phyloP scores from a whole-genome alignment of 2,888 invertebrate species.

The Cerceris ruficornis region DNA sequence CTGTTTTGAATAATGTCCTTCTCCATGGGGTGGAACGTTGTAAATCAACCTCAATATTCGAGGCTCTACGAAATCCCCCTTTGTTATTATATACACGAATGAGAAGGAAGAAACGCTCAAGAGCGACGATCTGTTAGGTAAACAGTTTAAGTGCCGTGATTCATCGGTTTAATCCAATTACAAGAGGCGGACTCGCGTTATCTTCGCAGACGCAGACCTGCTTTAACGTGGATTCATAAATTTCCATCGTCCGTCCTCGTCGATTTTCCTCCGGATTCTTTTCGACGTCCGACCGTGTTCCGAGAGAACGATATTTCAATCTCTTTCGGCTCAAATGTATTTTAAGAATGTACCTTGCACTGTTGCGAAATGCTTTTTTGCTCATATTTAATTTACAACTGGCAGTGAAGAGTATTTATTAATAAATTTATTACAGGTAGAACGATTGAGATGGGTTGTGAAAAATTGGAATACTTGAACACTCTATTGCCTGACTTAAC shows the following conservation, averaged over 20 bases:
- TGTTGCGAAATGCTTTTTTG: too few species aligned
- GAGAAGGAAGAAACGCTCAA: slow-evolving; percentile 28
- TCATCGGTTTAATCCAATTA: slow-evolving; percentile 63
- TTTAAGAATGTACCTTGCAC: too few species aligned
- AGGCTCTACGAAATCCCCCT: slow-evolving; percentile 8
- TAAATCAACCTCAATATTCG: slow-evolving; percentile 24
- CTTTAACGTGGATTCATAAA: slow-evolving; percentile 51
- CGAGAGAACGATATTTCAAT: too few species aligned
- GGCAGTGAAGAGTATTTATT: too few species aligned
- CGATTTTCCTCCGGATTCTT: slow-evolving; percentile 9
- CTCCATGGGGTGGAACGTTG: background rate
- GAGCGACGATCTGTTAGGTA: slow-evolving; percentile 44
- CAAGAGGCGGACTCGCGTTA: slow-evolving; percentile 18
- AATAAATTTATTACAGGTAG: too few species aligned
- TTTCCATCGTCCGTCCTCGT: slow-evolving; percentile 29
- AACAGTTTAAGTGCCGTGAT: slow-evolving; percentile 58
- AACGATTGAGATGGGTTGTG: too few species aligned
- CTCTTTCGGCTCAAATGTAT: too few species aligned
- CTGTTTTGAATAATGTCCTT: slow-evolving; percentile 32
- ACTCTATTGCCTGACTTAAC: too few species aligned
- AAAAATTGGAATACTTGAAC: too few species aligned
- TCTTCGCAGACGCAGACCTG: slow-evolving; percentile 37
- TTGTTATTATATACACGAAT: slow-evolving; percentile 1
- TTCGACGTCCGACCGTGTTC: background rate
- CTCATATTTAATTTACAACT: too few species aligned